These are phyloP conservation scores for Drosophila formosana DNA, from an alignment of 2,888 invertebrate species.

Conservation along the genomic window DNA sequence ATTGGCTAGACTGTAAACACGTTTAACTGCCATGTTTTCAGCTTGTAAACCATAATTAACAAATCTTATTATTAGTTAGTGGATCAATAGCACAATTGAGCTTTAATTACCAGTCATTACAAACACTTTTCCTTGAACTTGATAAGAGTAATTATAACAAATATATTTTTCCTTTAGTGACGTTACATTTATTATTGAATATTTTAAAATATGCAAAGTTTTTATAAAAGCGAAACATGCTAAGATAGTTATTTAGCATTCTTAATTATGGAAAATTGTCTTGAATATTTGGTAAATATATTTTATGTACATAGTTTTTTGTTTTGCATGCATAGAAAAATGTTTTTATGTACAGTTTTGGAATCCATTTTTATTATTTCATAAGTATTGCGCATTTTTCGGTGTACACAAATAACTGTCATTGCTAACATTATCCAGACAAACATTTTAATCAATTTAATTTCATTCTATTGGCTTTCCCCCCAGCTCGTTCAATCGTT, in stretches of 20 bases:
- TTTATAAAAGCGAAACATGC: constrained; percentile 10
- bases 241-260: not conserved
- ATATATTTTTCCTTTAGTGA: not conserved
- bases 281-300: not conserved
- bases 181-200: not conserved
- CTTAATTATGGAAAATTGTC: not conserved
- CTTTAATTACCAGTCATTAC: constrained; percentile 3
- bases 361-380: not conserved
- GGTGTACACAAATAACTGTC: not conserved
- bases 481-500: constrained; percentile 17
- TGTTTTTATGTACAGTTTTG: constrained; percentile 17
- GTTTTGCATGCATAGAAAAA: constrained; percentile 19
- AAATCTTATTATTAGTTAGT: constrained; percentile 12
- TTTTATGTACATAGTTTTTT: constrained; percentile 1
- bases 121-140: not conserved
- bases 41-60: constrained; percentile 11
- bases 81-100: constrained; percentile 1
- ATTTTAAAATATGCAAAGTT: not conserved
- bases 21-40: constrained; percentile 20
- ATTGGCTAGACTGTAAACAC: constrained; percentile 24
- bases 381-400: not conserved
- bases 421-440: constrained; percentile 41
- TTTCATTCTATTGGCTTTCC: constrained; percentile 63
- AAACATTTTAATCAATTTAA: constrained; percentile 72
- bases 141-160: not conserved